phyloP scores from a whole-genome alignment of 2,797 vertebrate species.

The Poecilia gillii region DNA sequence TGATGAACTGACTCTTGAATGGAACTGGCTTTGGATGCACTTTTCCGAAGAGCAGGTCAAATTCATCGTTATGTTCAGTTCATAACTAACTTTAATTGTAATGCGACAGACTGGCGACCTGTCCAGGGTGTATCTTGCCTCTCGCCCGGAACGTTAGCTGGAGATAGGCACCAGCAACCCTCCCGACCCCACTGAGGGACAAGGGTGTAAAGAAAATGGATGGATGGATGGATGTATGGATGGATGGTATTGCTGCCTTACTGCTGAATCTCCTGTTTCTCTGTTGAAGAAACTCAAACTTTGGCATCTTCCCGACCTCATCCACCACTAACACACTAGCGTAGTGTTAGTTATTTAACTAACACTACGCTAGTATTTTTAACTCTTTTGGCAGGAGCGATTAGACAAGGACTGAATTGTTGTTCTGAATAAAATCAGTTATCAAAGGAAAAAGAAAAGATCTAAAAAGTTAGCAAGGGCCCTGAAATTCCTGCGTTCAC shows the following conservation, averaged over 20 bases:
- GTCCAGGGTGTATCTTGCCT: too few relatives aligned
- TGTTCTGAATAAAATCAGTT: background rate
- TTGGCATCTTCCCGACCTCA: background rate
- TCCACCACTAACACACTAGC: background rate
- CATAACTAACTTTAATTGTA: background rate
- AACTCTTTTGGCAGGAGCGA: background rate
- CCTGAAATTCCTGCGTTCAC: background rate
- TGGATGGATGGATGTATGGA: too few relatives aligned
- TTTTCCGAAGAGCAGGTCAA: background rate
- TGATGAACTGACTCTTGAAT: constrained; percentile 25
- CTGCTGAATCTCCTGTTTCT: background rate
- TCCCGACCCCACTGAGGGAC: too few relatives aligned
- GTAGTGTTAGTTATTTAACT: too few relatives aligned
- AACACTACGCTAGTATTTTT: background rate
- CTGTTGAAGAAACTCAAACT: background rate
- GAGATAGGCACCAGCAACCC: too few relatives aligned
- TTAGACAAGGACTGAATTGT: background rate
- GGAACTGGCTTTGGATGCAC: background rate
- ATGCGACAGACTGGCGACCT: too few relatives aligned
- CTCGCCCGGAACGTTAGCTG: too few relatives aligned
- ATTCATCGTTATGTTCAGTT: background rate
- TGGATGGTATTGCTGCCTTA: background rate
- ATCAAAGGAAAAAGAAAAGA: background rate
- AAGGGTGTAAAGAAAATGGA: too few relatives aligned
- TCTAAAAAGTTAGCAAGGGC: background rate